A percentile compares a stretch with the other conserved stretches of the same genome.
These are phyloP conservation scores for Eira barbara DNA, from an alignment of 2,113 vertebrate genomes.

Conservation along the genomic window DNA sequence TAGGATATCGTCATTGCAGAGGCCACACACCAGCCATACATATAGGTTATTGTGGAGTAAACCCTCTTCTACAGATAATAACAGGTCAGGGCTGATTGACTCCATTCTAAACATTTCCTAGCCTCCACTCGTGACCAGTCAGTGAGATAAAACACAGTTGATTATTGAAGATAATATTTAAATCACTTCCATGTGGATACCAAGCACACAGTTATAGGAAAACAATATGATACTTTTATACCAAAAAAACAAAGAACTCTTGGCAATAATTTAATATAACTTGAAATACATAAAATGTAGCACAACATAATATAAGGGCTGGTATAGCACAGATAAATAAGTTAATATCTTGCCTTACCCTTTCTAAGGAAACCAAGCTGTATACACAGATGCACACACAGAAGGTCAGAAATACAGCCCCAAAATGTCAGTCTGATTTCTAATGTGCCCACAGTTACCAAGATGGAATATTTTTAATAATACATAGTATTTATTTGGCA, in stretches of 20 bases:
- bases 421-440: background rate
- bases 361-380: background rate
- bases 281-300: background rate
- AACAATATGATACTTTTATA: background rate
- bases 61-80: slow-evolving; percentile 5
- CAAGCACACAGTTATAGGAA: background rate
- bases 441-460: background rate
- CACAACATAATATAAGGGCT: background rate
- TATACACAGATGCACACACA: background rate
- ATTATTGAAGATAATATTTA: background rate
- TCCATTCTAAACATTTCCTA: background rate
- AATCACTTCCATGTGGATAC: background rate
- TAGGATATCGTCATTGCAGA: background rate
- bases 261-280: background rate
- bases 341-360: background rate
- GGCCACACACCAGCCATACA: background rate
- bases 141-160: background rate
- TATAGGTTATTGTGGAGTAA: slow-evolving; percentile 41
- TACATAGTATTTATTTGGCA: background rate
- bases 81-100: background rate
- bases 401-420: background rate
- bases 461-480: background rate
- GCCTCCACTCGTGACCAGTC: background rate
- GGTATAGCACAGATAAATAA: background rate
- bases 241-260: background rate